Evolutionary conservation across 2,888 invertebrate species (phyloP).

Genomic region (Scrobipalpa costella): DNA sequence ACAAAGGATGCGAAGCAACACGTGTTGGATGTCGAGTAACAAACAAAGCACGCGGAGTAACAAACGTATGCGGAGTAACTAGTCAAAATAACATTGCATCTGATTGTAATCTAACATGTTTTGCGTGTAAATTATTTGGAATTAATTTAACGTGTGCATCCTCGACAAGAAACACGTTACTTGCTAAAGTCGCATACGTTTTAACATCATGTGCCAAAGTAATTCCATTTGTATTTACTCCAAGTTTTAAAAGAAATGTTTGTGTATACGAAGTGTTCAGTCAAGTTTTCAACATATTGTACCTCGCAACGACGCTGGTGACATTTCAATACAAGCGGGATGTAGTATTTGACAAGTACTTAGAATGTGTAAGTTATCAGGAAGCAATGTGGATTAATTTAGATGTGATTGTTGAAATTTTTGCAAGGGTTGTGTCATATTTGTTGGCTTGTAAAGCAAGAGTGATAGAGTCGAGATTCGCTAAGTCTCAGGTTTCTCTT

Average conservation of each 20-base stretch:
- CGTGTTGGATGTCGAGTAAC: neutral
- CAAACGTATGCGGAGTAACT: too few species aligned
- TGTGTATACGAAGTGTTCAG: conserved; percentile 1
- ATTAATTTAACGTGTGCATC: neutral
- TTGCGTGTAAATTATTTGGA: too few species aligned
- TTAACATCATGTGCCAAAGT: conserved; percentile 14
- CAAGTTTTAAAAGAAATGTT: neutral
- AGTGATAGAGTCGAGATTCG: conserved; percentile 27
- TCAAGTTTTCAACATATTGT: conserved; percentile 1
- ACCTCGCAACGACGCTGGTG: conserved; percentile 7
- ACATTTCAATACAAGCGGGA: conserved; percentile 23
- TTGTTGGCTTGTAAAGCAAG: conserved; percentile 22
- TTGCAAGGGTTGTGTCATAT: conserved; percentile 3
- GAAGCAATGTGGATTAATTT: too few species aligned
- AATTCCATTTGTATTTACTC: neutral
- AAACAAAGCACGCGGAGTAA: too few species aligned
- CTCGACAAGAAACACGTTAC: neutral
- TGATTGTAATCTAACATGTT: neutral
- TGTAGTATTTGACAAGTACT: conserved; percentile 14
- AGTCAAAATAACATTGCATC: too few species aligned
- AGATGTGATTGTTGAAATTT: conserved; percentile 6
- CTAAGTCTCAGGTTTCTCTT: conserved; percentile 36
- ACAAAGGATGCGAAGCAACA: neutral
- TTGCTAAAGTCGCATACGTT: neutral
- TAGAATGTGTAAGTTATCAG: conserved; percentile 13